Base-by-base conservation (phyloP, 2,888 invertebrate genomes). In the Baccha elongata region DNA sequence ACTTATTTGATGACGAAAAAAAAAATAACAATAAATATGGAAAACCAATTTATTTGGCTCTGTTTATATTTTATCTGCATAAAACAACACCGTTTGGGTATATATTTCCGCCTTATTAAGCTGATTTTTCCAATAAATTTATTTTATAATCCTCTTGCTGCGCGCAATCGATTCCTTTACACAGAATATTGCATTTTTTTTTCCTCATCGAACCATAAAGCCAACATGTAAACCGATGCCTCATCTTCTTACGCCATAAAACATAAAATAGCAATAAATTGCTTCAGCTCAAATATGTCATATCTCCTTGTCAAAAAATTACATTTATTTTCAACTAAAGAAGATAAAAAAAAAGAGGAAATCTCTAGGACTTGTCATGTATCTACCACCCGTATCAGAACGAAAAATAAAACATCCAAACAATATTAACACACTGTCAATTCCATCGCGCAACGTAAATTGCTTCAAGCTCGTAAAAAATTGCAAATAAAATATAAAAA, bases 371-470 rank as follows among this genome's bases (percentile, higher is more conserved):
- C 52, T 53, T 26, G 53, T 29, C 53, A 29, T 67, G 42, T 67
- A 40, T 13, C 23, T 23, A 23, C 23, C n/a, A 5, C 23, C 52
- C 48, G 13, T 32, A 29, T 60, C 29, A 44, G 60, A 44, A 37
- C 7, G 48, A 37, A n/a, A 65, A 44, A 65, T 65, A 62, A 46
- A 75, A 75, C 26, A 58, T 15, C 60, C 44, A 26, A 69, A 53
- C 46, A 62, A 69, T 64, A 78, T 78, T 78, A 79, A 68, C 73
- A 73, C 67, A 62, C 73, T 62, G 73, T 79, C 73, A 79, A 68
- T 68, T 62, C 60, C 60, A 48, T 42, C 60, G 40, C 42, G 40
- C 42, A 44, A 32, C 13, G 55, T 68, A 48, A 73, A 68, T 79
- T 68, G 67, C 58, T 32, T 29, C 35, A 17, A 72, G 60, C 52